Base-by-base conservation (phyloP, 2,113 vertebrate species). In the Gallinago undulata region DNA sequence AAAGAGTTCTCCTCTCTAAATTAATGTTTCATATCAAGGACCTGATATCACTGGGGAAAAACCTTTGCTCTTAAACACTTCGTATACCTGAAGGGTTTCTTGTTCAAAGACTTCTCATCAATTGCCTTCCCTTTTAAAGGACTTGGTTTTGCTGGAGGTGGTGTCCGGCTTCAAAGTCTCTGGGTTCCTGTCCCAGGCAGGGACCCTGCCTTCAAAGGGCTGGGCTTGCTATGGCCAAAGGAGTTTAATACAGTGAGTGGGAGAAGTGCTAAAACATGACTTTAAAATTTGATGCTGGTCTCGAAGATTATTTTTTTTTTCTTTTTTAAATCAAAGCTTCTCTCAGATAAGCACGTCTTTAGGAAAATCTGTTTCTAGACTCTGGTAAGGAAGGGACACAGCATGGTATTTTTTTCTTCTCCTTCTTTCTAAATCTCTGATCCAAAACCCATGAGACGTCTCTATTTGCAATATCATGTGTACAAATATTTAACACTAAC, bases 401-500 rank as follows among this genome's bases (percentile, higher is more conserved):
- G 24, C 2, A 0, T 50, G 21, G 10, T 45, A 5, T 48, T 60
- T 51, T 88, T 91, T 60, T 3, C 13, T 57, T 53, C 31, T 67
- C 37, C 56, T 93, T 81, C 33, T 73, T 35, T 59, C 51, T 72
- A 59, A 78, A 51, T 68, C 84, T 56, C 57, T 37, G 31, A 79
- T 57, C 93, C 63, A 56, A 94, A 96, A 53, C 48, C 33, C 64
- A 7, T 21, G 72, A 87, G 56, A 59, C 75, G 64, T 64, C 37
- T 73, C 48, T 80, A 39, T 93, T 87, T 89, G 80, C 57, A 56
- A 1, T 77, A 53, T 43, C 50, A 11, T 19, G 41, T 91, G 13
- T 80, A 94, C 87, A 94, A 90, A 94, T 83, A 95, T 94, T 96
- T 94, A 93, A 84, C 82, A 51, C 31, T 59, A 90, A 70, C 91